Base-by-base conservation (phyloP, 2,797 vertebrate species). In the Delichon dasypus region DNA sequence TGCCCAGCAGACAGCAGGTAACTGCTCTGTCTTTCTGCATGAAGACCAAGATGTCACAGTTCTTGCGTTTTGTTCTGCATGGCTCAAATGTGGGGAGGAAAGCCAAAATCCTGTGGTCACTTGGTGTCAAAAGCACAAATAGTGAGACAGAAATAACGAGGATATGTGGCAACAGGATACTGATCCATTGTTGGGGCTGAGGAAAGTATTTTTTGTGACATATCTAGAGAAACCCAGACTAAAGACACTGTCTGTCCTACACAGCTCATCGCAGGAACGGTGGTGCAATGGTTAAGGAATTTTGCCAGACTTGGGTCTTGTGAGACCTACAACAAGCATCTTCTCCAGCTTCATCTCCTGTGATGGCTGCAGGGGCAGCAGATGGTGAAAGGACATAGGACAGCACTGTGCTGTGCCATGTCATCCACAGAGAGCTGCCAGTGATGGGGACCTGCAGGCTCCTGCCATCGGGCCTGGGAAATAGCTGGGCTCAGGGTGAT, bases 261-360 rank as follows among this genome's bases (percentile, higher is more conserved):
- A 5, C 10, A 32, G 53, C 5, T 65, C 48, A 44, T 16, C 7
- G 4, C 0, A 11, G 67, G 36, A 81, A 26, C 0, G 0, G 61
- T 0, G 2, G 48, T 27, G 51, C 2, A 1, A 27, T 0, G 8
- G 66, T 10, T 11, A 51, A 9, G 34, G 60, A 32, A 44, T 30
- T 66, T 45, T 29, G 51, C 22, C 44, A 47, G 60, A 7, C 32
- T 15, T 51, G n/a, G 13, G 14, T 25, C 48, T 34, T 8, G 3
- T 25, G 38, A 36, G 77, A 14, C 13, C 23, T 17, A n/a, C 34
- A 44, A 20, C 10, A 21, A 45, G n/a, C 2, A 2, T 9, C 17
- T 22, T 20, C 9, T 30, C 64, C 79, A 26, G 38, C 3, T 44
- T 1, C 6, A 21, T 8, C 38, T 66, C 12, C 51, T 16, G 29